These are phyloP conservation scores for Leucophenga maculata DNA, from an alignment of 2,888 invertebrate species.

Conservation along the genomic window DNA sequence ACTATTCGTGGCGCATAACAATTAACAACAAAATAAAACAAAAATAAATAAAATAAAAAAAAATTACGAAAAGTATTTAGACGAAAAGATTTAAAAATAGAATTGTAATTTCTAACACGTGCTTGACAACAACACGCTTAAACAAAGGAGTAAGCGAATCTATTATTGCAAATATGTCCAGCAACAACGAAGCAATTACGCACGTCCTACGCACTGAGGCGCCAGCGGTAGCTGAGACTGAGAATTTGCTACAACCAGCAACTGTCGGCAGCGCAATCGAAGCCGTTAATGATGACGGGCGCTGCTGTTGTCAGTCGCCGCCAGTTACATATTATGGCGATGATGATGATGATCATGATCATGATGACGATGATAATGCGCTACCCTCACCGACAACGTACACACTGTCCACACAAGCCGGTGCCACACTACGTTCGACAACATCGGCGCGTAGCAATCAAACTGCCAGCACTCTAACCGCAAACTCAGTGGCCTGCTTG, in stretches of 20 bases:
- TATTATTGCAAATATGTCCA: neutral
- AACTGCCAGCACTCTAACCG: constrained; percentile 41
- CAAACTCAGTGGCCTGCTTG: neutral
- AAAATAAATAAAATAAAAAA: constrained; percentile 44
- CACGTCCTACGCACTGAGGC: constrained; percentile 30
- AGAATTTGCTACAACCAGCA: no score
- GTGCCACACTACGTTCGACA: constrained; percentile 40
- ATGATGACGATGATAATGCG: neutral
- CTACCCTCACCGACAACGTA: neutral
- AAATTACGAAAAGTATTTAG: constrained; percentile 29
- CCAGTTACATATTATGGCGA: neutral
- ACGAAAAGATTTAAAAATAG: constrained; percentile 15
- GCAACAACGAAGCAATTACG: neutral
- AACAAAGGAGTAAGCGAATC: constrained; percentile 8
- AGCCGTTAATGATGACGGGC: neutral
- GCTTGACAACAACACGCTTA: constrained; percentile 29
- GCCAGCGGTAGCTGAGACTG: neutral
- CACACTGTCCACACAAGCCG: constrained; percentile 7
- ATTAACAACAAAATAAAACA: constrained; percentile 59
- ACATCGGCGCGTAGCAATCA: constrained; percentile 36
- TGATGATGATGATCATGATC: no score
- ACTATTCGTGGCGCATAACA: constrained; percentile 51
- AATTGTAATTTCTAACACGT: constrained; percentile 23
- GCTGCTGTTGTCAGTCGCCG: neutral
- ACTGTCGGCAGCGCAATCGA: neutral